Percentiles rank a stretch among this genome's conserved stretches.
These are phyloP conservation scores for Schrankia costaestrigalis DNA, from an alignment of 2,888 invertebrate genomes.

Conservation along the genomic window DNA sequence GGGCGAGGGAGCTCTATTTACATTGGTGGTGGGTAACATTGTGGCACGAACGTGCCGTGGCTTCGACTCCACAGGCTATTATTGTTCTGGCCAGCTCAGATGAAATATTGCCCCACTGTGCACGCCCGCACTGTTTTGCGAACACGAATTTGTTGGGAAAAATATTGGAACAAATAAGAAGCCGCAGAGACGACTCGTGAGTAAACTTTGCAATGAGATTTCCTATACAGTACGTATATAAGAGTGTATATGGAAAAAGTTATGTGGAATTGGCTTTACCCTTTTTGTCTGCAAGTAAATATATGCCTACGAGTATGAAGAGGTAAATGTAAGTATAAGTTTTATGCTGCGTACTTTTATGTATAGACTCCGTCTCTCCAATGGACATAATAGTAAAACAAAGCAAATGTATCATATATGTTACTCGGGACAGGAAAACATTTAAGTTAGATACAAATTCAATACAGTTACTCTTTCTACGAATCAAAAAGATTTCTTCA, in stretches of 20 bases:
- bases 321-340: too few relatives aligned
- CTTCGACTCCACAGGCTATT: slow-evolving; percentile 74
- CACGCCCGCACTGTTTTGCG: slow-evolving; percentile 73
- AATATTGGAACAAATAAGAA: slow-evolving; percentile 71
- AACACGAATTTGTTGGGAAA: slow-evolving; percentile 70
- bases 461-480: too few relatives aligned
- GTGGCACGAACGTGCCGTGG: slow-evolving; percentile 79
- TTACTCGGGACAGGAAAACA: too few relatives aligned
- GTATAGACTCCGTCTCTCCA: too few relatives aligned
- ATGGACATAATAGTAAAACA: too few relatives aligned
- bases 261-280: slow-evolving; percentile 13
- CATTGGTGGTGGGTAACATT: slow-evolving; percentile 65
- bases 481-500: slow-evolving; percentile 14
- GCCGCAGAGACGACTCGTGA: slow-evolving; percentile 60
- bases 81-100: slow-evolving; percentile 79
- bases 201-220: slow-evolving; percentile 57
- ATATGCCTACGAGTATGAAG: too few relatives aligned
- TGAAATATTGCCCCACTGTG: slow-evolving; percentile 79
- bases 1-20: slow-evolving; percentile 44
- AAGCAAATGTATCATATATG: too few relatives aligned
- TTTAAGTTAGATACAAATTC: too few relatives aligned
- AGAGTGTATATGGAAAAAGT: slow-evolving; percentile 3
- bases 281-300: slow-evolving; percentile 6
- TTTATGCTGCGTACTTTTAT: too few relatives aligned
- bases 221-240: slow-evolving; percentile 18